Evolutionary conservation across 2,113 vertebrate species (phyloP), one percentile per base, ranked within the genome.

Genomic region (Erythrolamprus reginae): DNA sequence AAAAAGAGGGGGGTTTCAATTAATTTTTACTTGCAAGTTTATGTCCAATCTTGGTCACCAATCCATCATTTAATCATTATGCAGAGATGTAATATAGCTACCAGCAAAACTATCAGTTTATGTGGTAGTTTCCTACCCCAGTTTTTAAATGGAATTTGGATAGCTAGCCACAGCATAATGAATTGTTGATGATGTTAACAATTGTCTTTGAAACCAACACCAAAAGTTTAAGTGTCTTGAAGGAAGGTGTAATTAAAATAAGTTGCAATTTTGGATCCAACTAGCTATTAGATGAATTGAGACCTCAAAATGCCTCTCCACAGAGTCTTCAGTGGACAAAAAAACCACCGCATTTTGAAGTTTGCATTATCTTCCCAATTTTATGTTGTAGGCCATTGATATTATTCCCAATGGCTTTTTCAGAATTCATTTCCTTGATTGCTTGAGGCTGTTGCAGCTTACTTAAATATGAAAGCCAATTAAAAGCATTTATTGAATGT

Each of bases 11-110:
- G 89, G 93, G 3, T 21, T 89, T 93, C 91, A 65, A 5, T 92
- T 94, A 89, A 45, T 82, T 50, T 90, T 91, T 90, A 89, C 51
- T n/a, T 90, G 83, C 51, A 93, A 92, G 84, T 52, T 85, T 28
- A 77, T 50, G 24, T 82, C 87, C 19, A 86, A 82, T 70, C 53
- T 70, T 87, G 38, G 15, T 26, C 61, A 65, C 12, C 45, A 45
- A 45, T 45, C 45, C 17, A 28, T 61, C 50, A 3, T 47, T n/a
- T 89, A 56, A 48, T 89, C n/a, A 58, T 84, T 2, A n/a, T 84
- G 77, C 56, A 26, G 53, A 33, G 50, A 58, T 87, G 13, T 47
- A 84, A 15, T 28, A 50, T 56, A 23, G 19, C 50, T 87, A 55
- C 84, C 89, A 50, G 85, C 24, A 48, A 86, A 88, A 47, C 85